Percentiles rank a stretch among this genome's conserved stretches.
These are phyloP conservation scores for Isoperla grammatica DNA, from an alignment of 2,888 invertebrate genomes.

Conservation along the genomic window DNA sequence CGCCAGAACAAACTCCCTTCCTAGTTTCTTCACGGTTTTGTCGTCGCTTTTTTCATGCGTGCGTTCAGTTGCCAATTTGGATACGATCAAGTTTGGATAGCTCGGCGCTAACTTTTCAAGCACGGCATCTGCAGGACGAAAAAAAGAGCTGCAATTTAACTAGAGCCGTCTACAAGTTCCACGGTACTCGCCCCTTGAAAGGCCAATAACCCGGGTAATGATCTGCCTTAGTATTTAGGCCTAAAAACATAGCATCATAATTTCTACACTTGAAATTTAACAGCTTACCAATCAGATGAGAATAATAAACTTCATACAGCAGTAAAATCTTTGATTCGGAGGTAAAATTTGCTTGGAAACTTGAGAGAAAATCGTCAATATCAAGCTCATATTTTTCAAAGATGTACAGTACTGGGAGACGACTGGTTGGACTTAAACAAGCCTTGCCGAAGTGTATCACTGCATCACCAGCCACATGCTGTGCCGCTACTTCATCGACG, in stretches of 20 bases:
- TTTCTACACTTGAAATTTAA: no score
- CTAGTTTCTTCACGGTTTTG: background rate
- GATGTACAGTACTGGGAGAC: conserved; percentile 71
- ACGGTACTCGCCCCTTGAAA: no score
- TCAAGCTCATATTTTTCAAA: conserved; percentile 59
- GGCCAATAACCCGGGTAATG: no score
- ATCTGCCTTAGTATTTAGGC: no score
- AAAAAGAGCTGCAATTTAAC: no score
- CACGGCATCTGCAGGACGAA: no score
- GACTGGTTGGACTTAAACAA: conserved; percentile 70
- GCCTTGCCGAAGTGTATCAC: conserved; percentile 88
- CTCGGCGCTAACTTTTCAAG: conserved; percentile 33
- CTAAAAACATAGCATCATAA: no score
- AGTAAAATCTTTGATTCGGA: conserved; percentile 36
- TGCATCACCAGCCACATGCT: conserved; percentile 79
- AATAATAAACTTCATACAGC: conserved; percentile 40
- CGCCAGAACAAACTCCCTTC: conserved; percentile 11
- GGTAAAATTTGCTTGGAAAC: conserved; percentile 18
- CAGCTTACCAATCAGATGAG: conserved; percentile 21
- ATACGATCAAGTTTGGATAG: conserved; percentile 23
- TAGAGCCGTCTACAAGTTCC: no score
- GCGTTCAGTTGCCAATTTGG: conserved; percentile 11
- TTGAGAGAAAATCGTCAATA: conserved; percentile 37
- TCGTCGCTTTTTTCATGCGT: background rate
- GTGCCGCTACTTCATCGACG: conserved; percentile 82